Evolutionary conservation across 2,797 vertebrate genomes (phyloP).

Genomic region (Crenichthys baileyi): DNA sequence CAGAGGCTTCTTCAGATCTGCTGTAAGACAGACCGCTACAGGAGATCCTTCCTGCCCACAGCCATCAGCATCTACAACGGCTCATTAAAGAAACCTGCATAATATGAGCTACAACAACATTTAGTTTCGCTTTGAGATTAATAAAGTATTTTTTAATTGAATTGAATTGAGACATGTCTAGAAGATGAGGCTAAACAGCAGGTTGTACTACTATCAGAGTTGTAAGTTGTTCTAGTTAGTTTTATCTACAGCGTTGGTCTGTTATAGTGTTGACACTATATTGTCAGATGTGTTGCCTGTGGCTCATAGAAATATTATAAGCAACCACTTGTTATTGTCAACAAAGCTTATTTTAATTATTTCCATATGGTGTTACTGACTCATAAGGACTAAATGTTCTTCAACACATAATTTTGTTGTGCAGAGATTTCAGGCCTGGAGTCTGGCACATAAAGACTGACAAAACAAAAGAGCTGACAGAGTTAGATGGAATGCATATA

Average conservation of each 20-base stretch:
- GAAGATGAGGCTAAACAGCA: not conserved
- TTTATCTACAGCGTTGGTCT: slow-evolving; percentile 15
- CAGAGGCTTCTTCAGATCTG: no score
- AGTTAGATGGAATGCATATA: not conserved
- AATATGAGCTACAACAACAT: no score
- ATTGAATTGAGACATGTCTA: not conserved
- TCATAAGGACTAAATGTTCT: no score
- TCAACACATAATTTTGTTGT: not conserved
- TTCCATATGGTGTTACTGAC: not conserved
- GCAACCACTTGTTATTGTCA: no score
- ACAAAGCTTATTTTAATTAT: not conserved
- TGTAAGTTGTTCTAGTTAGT: not conserved
- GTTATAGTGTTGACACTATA: not conserved
- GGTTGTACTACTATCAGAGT: not conserved
- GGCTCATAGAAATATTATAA: slow-evolving; percentile 19
- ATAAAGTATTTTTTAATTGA: no score
- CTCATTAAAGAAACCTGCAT: no score
- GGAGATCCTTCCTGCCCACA: no score
- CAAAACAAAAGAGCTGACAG: not conserved
- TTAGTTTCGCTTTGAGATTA: no score
- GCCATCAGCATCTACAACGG: no score
- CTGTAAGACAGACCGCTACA: no score
- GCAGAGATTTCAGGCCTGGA: not conserved
- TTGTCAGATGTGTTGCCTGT: slow-evolving; percentile 41
- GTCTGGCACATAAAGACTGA: not conserved